Evolutionary conservation across 2,797 vertebrate genomes (phyloP), one percentile per base, ranked within the genome.

Genomic region (Telmatherina bonti): DNA sequence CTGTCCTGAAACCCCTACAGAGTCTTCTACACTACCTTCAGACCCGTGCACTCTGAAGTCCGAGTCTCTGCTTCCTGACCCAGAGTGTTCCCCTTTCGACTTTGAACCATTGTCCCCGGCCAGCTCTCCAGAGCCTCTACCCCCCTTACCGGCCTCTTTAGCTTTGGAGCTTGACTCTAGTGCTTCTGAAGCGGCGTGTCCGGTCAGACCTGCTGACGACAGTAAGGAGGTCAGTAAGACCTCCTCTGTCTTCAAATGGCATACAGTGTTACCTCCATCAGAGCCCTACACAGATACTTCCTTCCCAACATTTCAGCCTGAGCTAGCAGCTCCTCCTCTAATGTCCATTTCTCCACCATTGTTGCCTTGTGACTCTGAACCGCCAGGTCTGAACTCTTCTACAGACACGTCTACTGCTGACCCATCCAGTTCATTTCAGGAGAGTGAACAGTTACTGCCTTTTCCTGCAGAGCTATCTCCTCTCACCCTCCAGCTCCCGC

Each of bases 391-490:
- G 16, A 54, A 70, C 36, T 20, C 62, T 1, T 63, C 76, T 12
- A 9, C 68, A 1, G 76, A 84, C 2, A 76, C 58, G 0, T 12
- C 85, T 31, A 36, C 77, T 0, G 27, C 69, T 2, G 80, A 83
- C 11, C 52, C 76, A 0, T 53, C 64, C 1, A 54, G 82, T 0
- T 76, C 91, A 43, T 90, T 91, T 73, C 86, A 84, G 62, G 88
- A 90, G 11, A 70, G 41, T 0, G 90, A 91, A 0, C 90, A 88
- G 56, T 83, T 79, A 0, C 72, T 93, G 24, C 81, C 89, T 5
- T 93, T 92, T 36, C 90, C 92, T 0, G 72, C 63, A 18, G 91
- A 90, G 24, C 64, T 93, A 16, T 93, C 91, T 24, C 90, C 93
- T 1, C 89, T 93, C 0, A 56, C 64, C 0, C 87, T 93, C 7